Evolutionary conservation across 2,797 vertebrate genomes (phyloP), one percentile per base, ranked within the genome.

Genomic region (Ataeniobius toweri): DNA sequence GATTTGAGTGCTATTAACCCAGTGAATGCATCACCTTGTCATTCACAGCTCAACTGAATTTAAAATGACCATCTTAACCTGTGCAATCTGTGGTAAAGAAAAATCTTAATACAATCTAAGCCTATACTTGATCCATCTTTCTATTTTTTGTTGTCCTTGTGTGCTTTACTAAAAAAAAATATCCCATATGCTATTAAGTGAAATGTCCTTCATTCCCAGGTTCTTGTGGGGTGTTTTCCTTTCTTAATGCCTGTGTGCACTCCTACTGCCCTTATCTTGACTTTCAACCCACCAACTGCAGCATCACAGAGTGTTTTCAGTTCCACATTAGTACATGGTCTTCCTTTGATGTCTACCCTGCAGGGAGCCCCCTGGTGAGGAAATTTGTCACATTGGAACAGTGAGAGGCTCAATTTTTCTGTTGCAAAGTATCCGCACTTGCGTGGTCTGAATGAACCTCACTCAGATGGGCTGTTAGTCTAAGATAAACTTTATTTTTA

Each of bases 281-380:
- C 85, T 86, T 77, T 80, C 82, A 89, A 86, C 79, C 80, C 86
- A 80, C 86, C 82, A 36, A 84, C 83, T 86, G 82, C 82, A 83
- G 53, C 82, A 83, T 83, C 81, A 50, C 58, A 71, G 78, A 56
- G 65, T 81, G 85, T 78, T 59, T 84, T 78, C 73, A 2, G 84
- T 87, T 92, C 87, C 86, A 89, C 89, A 77, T 89, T 85, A 86
- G 81, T 80, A 81, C 81, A 76, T 84, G 80, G 87, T 80, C 81
- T 68, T 82, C 73, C 86, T 91, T 93, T 93, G 90, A 93, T 89
- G 92, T 91, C 80, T 61, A 44, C 75, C 90, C 82, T 83, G 76
- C 77, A 79, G 87, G 71, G 75, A 81, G 82, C 79, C 91, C 86
- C 80, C 83, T 61, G 75, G 88, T 83, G 85, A 83, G 75, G 51